Base-by-base conservation (phyloP, 1,140 invertebrate genomes). In the Cheumatopsyche charites region DNA sequence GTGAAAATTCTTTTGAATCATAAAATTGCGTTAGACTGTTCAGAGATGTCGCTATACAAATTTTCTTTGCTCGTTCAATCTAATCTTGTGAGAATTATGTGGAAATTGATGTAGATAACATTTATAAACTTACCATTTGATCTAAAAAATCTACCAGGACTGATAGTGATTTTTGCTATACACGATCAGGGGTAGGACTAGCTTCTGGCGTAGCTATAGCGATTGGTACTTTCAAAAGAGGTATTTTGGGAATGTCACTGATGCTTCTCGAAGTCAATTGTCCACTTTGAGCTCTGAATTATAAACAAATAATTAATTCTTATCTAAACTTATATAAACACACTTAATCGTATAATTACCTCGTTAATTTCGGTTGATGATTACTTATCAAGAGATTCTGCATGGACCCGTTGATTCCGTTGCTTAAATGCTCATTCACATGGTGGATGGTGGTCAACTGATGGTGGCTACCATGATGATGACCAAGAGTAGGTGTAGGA, bases 381-480 rank as follows among this genome's bases (percentile, higher is more conserved):
- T 41, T 63, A 23, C 23, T 66, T 12, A 26, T 21, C 6, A 47
- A 15, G n/a, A 68, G 25, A 68, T 68, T 26, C 26, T 49, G 66
- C 23, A 55, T 45, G 6, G 66, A 68, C 11, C 66, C 66, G 25
- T 68, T 68, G n/a, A 68, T 13, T 26, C 66, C 49, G 25, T 68
- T 68, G 7, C 36, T 45, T 3, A 68, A 12, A 7, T 43, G 26
- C 19, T 70, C 68, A 19, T 61, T 70, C 6, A 62, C 12, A 17
- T 62, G 52, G 11, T 47, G 58, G 9, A 43, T 29, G n/a, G 29
- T 71, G 41, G 45, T 21, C 26, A 65, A 43, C 23, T 70, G 67
- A 70, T 72, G 70, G 58, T 67, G 62, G 17, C 71, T 63, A 13
- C 67, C 67, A 29, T 62, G 58, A 58, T 58, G 55, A 1, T 58